Evolutionary conservation across 2,113 vertebrate genomes (phyloP).

Genomic region (Theristicus caerulescens): DNA sequence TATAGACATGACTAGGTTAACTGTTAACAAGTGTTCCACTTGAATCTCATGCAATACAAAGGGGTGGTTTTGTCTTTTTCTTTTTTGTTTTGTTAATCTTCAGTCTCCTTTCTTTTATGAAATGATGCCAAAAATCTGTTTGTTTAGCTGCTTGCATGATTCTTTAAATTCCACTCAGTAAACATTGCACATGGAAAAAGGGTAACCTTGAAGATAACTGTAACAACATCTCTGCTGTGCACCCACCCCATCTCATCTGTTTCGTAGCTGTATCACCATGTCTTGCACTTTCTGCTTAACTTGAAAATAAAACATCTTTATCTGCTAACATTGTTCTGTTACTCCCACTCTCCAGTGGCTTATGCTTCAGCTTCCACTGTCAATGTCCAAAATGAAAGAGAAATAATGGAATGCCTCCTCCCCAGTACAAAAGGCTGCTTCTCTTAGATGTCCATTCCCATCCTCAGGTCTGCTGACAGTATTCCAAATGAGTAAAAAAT

Average conservation of each 20-base stretch:
- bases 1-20: not conserved
- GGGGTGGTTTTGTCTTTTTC: not conserved
- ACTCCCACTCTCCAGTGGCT: not conserved
- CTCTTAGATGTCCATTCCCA: not conserved
- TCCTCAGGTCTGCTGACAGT: not conserved
- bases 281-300: not conserved
- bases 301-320: not conserved
- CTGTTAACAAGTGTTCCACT: not conserved
- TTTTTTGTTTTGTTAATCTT: not conserved
- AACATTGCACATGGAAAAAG: slow-evolving; percentile 13
- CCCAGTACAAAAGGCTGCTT: not conserved
- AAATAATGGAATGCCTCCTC: not conserved
- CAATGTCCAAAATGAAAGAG: not conserved
- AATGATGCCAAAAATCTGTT: not conserved
- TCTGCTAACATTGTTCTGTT: not conserved
- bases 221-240: slow-evolving; percentile 1
- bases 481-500: not conserved
- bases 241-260: not conserved
- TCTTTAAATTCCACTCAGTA: not conserved
- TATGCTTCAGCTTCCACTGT: not conserved
- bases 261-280: not conserved
- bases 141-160: slow-evolving; percentile 1
- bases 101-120: not conserved
- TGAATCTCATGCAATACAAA: not conserved
- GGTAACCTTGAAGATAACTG: not conserved